Percentiles rank a stretch among this genome's conserved stretches.
Evolutionary conservation across 1,140 invertebrate species (phyloP).

Genomic region (Cotesia chilonis): DNA sequence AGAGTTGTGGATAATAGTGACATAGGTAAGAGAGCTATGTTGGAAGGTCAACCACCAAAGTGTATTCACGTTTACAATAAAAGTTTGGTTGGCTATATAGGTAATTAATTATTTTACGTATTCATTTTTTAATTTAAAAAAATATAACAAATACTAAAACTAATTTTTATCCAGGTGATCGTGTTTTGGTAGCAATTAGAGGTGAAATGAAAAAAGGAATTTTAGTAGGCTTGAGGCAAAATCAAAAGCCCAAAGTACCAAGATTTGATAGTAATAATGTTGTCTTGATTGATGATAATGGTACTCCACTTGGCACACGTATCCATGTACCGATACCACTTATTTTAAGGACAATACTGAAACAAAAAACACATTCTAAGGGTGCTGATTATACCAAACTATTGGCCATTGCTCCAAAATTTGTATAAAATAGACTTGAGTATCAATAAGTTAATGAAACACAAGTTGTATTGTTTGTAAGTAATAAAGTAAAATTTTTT

Average conservation of each 20-base stretch:
- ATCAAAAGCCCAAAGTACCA: slow-evolving; percentile 84
- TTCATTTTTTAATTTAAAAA: too few species aligned
- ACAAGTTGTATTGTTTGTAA: too few species aligned
- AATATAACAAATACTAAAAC: slow-evolving; percentile 10
- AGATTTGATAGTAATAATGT: slow-evolving; percentile 97
- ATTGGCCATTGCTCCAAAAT: slow-evolving; percentile 90
- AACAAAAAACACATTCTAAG: slow-evolving; percentile 83
- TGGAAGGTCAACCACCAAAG: slow-evolving; percentile 89
- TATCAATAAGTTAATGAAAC: too few species aligned
- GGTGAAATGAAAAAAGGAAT: slow-evolving; percentile 97
- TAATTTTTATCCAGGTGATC: slow-evolving; percentile 72
- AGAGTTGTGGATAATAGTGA: slow-evolving; percentile 96
- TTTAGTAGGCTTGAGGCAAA: slow-evolving; percentile 90
- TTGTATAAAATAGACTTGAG: slow-evolving; percentile 73
- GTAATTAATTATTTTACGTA: slow-evolving; percentile 51
- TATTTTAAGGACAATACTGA: slow-evolving; percentile 85
- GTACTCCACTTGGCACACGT: slow-evolving; percentile 90
- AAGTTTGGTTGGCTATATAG: slow-evolving; percentile 71
- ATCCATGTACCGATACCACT: slow-evolving; percentile 95
- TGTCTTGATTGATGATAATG: slow-evolving; percentile 94
- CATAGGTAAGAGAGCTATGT: slow-evolving; percentile 92
- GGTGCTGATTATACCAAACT: slow-evolving; percentile 95
- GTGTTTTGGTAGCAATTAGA: slow-evolving; percentile 93
- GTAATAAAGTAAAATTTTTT: too few species aligned
- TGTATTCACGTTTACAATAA: slow-evolving; percentile 92